A percentile compares a stretch with the other conserved stretches of the same genome.
Conservation (phyloP, 1,140 invertebrate genomes). For the Coptotermes formosanus region DNA sequence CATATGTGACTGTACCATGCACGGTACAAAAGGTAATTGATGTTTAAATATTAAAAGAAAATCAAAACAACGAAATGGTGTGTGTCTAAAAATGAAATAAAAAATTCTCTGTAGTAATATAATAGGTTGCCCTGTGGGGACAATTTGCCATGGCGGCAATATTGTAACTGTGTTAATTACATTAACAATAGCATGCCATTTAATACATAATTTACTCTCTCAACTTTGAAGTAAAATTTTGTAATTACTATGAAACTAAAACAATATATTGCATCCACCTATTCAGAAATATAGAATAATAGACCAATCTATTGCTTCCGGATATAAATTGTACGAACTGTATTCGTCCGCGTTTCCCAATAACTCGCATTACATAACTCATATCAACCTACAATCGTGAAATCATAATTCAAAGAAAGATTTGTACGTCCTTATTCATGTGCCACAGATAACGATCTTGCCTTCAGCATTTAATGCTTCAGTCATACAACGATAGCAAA, state of each 20-base stretch:
- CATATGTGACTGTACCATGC: background rate
- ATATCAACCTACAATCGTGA: too few relatives aligned
- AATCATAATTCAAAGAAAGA: background rate
- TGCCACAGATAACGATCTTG: background rate
- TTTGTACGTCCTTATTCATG: background rate
- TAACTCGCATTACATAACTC: background rate
- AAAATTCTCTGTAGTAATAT: background rate
- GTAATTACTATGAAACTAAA: background rate
- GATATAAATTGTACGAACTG: background rate
- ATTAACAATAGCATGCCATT: conserved; percentile 19
- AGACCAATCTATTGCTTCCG: background rate
- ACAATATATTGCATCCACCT: background rate
- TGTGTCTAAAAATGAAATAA: conserved; percentile 9
- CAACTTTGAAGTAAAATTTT: conserved; percentile 17
- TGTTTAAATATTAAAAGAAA: conserved; percentile 18
- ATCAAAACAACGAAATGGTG: conserved; percentile 14
- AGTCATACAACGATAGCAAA: too few relatives aligned
- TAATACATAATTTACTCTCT: conserved; percentile 17
- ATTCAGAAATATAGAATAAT: background rate
- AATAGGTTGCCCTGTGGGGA: conserved; percentile 13
- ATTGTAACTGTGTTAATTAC: background rate
- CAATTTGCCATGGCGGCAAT: background rate
- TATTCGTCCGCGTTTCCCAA: background rate
- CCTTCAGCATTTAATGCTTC: too few relatives aligned
- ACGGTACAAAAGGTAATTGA: background rate